Percentiles rank a stretch among this genome's conserved stretches.
These are phyloP conservation scores for Polyergus mexicanus DNA, from an alignment of 1,140 invertebrate species.

Conservation along the genomic window DNA sequence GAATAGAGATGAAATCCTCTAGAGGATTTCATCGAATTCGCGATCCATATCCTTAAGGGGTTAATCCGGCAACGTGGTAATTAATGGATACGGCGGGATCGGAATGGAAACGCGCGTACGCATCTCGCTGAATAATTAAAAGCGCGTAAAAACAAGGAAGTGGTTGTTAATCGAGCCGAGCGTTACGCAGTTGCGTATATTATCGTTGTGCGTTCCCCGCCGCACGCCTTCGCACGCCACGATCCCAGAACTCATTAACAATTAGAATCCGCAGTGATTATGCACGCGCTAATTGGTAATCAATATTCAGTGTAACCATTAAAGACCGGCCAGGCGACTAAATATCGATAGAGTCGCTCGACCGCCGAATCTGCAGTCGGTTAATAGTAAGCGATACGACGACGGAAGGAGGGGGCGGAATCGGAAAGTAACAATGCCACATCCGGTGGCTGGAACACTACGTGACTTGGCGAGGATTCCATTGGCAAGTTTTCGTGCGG, in stretches of 20 bases:
- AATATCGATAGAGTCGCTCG: constrained; percentile 54
- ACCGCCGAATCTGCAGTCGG: constrained; percentile 31
- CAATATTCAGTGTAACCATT: constrained; percentile 75
- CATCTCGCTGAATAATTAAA: constrained; percentile 37
- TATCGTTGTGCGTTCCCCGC: background rate
- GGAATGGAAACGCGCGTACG: constrained; percentile 19
- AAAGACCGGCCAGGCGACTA: constrained; percentile 49
- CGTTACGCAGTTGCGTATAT: constrained; percentile 42
- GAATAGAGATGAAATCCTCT: constrained; percentile 1
- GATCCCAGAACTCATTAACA: constrained; percentile 64
- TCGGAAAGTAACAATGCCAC: constrained; percentile 38
- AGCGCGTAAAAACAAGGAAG: constrained; percentile 48
- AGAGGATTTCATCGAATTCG: constrained; percentile 18
- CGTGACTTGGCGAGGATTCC: constrained; percentile 21
- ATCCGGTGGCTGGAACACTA: constrained; percentile 32
- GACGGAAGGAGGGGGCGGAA: constrained; percentile 33
- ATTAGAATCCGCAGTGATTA: constrained; percentile 74
- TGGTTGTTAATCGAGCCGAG: constrained; percentile 49
- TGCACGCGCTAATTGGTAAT: constrained; percentile 75
- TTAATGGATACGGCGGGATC: constrained; percentile 22
- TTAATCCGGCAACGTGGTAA: constrained; percentile 39
- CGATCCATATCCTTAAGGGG: constrained; percentile 46
- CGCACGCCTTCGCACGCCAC: constrained; percentile 10
- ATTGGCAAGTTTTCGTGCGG: constrained; percentile 29
- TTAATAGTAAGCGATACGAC: constrained; percentile 53